Evolutionary conservation across 2,113 vertebrate genomes (phyloP).

Genomic region (Meles meles): DNA sequence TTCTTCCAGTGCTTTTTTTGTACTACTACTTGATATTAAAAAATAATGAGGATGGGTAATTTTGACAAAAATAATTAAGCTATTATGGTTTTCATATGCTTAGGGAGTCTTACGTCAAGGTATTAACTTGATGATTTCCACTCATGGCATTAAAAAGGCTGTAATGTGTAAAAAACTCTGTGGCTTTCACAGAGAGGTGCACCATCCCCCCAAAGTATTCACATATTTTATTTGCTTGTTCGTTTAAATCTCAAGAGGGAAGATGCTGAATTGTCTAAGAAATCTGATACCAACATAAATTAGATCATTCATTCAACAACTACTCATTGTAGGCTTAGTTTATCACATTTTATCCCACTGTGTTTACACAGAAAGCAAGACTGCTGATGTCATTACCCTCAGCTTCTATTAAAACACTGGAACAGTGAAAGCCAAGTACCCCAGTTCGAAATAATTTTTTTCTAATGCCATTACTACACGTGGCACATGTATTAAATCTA

Average conservation of each 20-base stretch:
- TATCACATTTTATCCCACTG: neutral
- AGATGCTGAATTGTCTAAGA: neutral
- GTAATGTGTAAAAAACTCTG: neutral
- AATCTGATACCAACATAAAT: neutral
- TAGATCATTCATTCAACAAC: neutral
- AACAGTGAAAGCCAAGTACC: neutral
- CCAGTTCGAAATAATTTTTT: neutral
- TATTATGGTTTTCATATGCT: neutral
- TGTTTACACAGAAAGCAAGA: neutral
- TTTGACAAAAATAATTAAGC: neutral
- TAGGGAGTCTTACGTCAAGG: neutral
- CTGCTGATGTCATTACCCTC: neutral
- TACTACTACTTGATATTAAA: neutral
- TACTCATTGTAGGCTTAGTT: neutral
- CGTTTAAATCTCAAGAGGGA: neutral
- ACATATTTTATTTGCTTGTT: neutral
- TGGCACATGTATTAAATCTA: neutral
- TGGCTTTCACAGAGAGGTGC: neutral
- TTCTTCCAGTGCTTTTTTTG: neutral
- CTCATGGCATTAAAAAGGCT: neutral
- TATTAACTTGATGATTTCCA: neutral
- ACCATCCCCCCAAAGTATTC: neutral
- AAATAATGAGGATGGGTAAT: neutral
- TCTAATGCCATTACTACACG: neutral
- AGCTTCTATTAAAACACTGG: neutral